Conservation (phyloP, 2,888 invertebrate species). For the Tholera decimalis region DNA sequence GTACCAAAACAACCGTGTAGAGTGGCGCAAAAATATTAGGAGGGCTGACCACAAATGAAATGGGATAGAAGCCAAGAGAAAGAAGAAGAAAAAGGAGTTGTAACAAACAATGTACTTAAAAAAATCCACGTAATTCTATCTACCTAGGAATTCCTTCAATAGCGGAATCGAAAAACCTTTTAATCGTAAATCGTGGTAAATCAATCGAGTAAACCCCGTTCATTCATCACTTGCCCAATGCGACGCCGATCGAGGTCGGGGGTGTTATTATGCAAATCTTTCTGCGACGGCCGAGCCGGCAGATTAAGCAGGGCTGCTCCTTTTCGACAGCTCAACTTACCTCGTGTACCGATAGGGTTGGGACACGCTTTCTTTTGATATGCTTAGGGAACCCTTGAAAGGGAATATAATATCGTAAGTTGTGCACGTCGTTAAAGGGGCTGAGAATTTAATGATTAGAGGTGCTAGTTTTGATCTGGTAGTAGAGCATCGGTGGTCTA, state of each 20-base stretch:
- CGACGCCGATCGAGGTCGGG: slow-evolving; percentile 60
- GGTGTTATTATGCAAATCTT: slow-evolving; percentile 70
- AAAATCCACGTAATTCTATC: too few species aligned
- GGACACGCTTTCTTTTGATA: slow-evolving; percentile 31
- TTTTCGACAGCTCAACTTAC: slow-evolving; percentile 36
- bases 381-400: not conserved
- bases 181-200: slow-evolving; percentile 58
- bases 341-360: slow-evolving; percentile 15
- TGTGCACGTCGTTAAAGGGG: not conserved
- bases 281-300: slow-evolving; percentile 56
- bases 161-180: slow-evolving; percentile 46
- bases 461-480: not conserved
- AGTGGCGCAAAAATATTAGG: too few species aligned
- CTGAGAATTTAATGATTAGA: not conserved
- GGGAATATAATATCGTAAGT: not conserved
- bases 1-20: too few species aligned
- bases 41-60: too few species aligned
- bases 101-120: too few species aligned
- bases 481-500: too few species aligned
- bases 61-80: too few species aligned
- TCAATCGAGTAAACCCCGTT: slow-evolving; percentile 58
- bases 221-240: slow-evolving; percentile 58
- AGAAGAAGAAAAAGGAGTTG: too few species aligned
- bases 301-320: slow-evolving; percentile 61
- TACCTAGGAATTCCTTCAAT: slow-evolving; percentile 41